Evolutionary conservation across 2,888 invertebrate genomes (phyloP), one percentile per base, ranked within the genome.

Genomic region (Morpho helenor): DNA sequence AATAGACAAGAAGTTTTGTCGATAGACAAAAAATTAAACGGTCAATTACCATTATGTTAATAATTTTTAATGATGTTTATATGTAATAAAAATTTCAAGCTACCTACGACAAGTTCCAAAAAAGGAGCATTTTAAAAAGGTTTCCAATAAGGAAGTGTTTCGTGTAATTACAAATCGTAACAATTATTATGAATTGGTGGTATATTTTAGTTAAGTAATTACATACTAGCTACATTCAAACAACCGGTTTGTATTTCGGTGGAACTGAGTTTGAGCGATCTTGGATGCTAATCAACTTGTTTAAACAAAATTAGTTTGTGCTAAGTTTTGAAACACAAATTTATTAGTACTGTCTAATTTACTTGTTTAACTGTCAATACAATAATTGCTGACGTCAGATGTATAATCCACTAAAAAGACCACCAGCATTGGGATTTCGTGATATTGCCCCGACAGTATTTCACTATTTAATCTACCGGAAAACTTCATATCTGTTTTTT

Each of bases 181-280:
- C 53, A 54, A 55, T 60, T 52, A 56, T 57, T 52, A 60, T 55
- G 46, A 64, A 57, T 49, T 45, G 57, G 60, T 64, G 56, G 60
- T 64, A 63, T 56, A 59, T 53, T 52, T 57, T 48, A 61, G 53
- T 64, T 57, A 66, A 63, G 62, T 65, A 31, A 31, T 31, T 31
- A 31, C 2, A 31, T 31, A 31, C 31, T 31, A 31, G 31, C 63
- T 57, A 67, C 59, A 64, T 61, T 54, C 49, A 47, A 57, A 52
- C 45, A 65, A 66, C 68, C 61, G 60, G 65, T 65, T 65, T 40
- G 51, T 45, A 50, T 54, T 51, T 31, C 31, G 3, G 52, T 56
- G 65, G 66, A 63, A 61, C 60, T 59, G 23, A 23, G 55, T 49
- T 50, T 43, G 45, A 44, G 22, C 9, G 39, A 49, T 56, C 51